phyloP scores from a whole-genome alignment of 2,888 invertebrate genomes.

The Drosophila robusta region DNA sequence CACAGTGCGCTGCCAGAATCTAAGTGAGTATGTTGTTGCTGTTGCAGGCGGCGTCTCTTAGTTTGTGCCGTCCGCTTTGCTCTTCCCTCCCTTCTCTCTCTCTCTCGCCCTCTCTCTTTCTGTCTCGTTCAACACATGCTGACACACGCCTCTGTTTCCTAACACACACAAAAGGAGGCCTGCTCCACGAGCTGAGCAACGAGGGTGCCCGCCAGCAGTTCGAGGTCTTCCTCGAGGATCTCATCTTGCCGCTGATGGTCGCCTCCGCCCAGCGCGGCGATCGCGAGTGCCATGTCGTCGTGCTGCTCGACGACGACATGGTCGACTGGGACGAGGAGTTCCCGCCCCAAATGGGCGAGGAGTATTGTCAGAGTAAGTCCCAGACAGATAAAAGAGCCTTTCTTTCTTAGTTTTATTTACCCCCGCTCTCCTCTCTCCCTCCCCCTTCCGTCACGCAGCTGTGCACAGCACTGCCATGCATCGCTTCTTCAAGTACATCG shows the following conservation, averaged over 20 bases:
- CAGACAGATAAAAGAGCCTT: too few species aligned
- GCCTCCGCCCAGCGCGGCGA: constrained; percentile 97
- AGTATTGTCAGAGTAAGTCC: constrained; percentile 95
- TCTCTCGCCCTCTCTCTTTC: constrained; percentile 18
- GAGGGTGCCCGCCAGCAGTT: constrained; percentile 99
- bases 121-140: constrained; percentile 50
- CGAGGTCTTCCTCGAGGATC: constrained; percentile 96
- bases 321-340: constrained; percentile 99
- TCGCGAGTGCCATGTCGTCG: constrained; percentile 98
- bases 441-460: constrained; percentile 85
- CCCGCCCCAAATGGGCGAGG: constrained; percentile 99
- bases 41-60: constrained; percentile 57
- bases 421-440: background rate
- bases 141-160: constrained; percentile 55
- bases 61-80: constrained; percentile 66
- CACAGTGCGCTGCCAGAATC: constrained; percentile 97
- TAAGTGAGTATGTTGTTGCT: constrained; percentile 88
- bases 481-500: constrained; percentile 99
- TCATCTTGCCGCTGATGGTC: constrained; percentile 98
- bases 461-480: constrained; percentile 98
- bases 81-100: constrained; percentile 29
- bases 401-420: too few species aligned
- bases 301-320: constrained; percentile 97
- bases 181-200: constrained; percentile 98
- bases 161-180: constrained; percentile 87